Base-by-base conservation (phyloP, 2,797 vertebrate genomes). In the Channallabes apus region DNA sequence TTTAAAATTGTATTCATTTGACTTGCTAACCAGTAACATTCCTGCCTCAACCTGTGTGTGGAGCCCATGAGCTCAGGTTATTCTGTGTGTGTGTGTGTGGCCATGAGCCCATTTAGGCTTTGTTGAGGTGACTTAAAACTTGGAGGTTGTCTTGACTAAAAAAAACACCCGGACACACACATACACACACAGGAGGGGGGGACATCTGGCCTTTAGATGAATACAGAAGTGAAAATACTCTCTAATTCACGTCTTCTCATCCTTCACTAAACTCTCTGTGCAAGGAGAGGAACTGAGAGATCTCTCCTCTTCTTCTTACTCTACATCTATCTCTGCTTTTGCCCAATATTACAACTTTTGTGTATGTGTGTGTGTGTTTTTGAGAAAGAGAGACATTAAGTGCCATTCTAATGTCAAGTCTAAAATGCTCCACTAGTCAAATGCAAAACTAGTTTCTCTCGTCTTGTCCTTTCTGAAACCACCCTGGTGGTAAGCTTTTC, bases 211-310 rank as follows among this genome's bases (percentile, higher is more conserved):
- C 75, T 46, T 73, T 22, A 77, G 68, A 86, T 72, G 56, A 79
- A 87, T 88, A 84, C 68, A 87, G 84, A 83, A 86, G 87, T 87
- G 85, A 87, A 88, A 89, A 84, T 87, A 69, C 82, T 72, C 73
- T 65, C 62, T 46, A 81, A 84, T 81, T 67, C 77, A 78, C 87
- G 80, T 86, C 38, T 80, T 80, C 24, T 51, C 62, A 65, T 80
- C 41, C 62, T 80, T 11, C 71, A 83, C 56, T 75, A 41, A 80
- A 65, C 61, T 65, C 38, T 80, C 38, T 64, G 7, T 64, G 7
- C 46, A 24, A 20, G 8, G 61, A 65, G 61, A 54, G 41, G 78
- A 80, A 80, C 38, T 80, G 78, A 80, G 62, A 65, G 41, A 80
- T 80, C 38, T 51, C 78, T 80, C 41, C n/a, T 65, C n/a, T 80